Evolutionary conservation across 2,113 vertebrate species (phyloP).

Genomic region (Melanerpes aurifrons): DNA sequence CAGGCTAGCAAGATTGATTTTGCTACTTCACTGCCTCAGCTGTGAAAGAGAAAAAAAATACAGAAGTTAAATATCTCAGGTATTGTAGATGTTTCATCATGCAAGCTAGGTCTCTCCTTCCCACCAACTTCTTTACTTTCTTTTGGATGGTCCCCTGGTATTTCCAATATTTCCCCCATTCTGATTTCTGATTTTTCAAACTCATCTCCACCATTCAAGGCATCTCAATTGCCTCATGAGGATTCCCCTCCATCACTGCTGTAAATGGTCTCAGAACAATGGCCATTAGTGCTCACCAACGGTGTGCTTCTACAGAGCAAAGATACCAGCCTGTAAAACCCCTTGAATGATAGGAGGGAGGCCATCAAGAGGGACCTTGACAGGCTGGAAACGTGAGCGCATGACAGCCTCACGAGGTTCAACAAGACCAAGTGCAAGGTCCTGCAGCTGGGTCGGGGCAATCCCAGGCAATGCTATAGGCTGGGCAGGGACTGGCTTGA

Average conservation of each 20-base stretch:
- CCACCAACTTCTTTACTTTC: background rate
- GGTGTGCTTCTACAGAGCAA: background rate
- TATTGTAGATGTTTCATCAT: accelerated
- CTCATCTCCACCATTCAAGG: background rate
- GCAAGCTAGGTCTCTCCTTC: background rate
- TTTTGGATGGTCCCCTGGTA: background rate
- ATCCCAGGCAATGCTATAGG: too few species aligned
- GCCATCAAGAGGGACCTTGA: too few species aligned
- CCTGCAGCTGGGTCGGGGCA: too few species aligned
- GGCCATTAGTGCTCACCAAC: background rate
- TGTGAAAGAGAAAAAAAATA: background rate
- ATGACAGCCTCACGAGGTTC: too few species aligned
- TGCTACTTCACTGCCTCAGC: background rate
- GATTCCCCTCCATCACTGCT: background rate
- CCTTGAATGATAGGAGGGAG: background rate
- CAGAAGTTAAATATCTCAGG: background rate
- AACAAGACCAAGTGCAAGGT: too few species aligned
- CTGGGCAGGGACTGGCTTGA: too few species aligned
- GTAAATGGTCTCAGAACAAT: background rate
- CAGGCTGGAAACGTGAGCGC: too few species aligned
- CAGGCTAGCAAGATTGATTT: background rate
- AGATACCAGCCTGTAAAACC: background rate
- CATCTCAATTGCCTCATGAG: background rate
- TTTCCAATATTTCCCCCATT: background rate
- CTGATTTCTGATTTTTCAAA: background rate